Conservation (phyloP, 92 coral and sea anemone species). For the Blastomussa wellsi region DNA sequence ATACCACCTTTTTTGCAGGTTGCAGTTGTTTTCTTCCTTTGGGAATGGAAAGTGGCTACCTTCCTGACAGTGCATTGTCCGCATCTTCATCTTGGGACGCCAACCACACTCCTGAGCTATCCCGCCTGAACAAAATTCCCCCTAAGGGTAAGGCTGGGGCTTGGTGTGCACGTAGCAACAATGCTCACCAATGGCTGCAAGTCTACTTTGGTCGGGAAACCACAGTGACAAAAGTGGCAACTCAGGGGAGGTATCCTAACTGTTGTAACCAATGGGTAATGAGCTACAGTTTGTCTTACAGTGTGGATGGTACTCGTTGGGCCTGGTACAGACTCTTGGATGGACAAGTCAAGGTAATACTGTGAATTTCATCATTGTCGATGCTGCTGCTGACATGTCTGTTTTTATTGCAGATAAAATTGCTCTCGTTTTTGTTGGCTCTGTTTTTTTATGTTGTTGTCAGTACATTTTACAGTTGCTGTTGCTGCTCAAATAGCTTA, state of each 20-base stretch:
- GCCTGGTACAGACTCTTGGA: constrained; percentile 8
- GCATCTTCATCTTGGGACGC: constrained; percentile 18
- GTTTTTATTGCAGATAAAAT: background rate
- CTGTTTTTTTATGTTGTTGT: no score
- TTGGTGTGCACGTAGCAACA: constrained; percentile 21
- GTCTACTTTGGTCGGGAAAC: constrained; percentile 30
- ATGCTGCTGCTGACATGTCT: background rate
- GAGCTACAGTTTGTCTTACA: constrained; percentile 19
- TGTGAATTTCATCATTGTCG: background rate
- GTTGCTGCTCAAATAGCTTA: no score
- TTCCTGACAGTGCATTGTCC: constrained; percentile 25
- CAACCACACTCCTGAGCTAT: background rate
- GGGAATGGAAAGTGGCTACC: constrained; percentile 36
- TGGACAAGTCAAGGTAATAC: constrained; percentile 36
- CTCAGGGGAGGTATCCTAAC: constrained; percentile 3
- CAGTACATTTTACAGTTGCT: no score
- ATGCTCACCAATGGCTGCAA: constrained; percentile 35
- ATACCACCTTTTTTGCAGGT: background rate
- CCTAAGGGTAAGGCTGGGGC: constrained; percentile 18
- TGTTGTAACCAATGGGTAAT: constrained; percentile 26
- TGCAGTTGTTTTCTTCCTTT: constrained; percentile 30
- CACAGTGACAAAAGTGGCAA: constrained; percentile 13
- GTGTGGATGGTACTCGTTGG: constrained; percentile 57
- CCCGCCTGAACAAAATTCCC: constrained; percentile 8
- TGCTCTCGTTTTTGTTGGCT: background rate